Conservation (phyloP, 2,113 vertebrate species). For the Rhabdomys dilectus region DNA sequence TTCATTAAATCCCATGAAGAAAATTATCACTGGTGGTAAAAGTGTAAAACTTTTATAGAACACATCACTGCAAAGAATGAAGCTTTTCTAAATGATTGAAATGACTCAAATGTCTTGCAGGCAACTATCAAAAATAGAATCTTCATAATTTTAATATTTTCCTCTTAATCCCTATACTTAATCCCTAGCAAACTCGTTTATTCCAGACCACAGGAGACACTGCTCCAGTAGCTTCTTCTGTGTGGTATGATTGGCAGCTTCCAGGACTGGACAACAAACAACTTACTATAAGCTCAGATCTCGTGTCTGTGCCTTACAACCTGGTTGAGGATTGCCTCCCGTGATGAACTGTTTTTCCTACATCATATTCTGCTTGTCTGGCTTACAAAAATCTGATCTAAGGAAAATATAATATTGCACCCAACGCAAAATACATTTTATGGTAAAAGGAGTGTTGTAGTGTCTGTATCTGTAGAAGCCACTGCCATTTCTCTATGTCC, state of each 20-base stretch:
- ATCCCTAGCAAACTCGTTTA: neutral
- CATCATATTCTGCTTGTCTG: neutral
- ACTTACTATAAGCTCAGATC: neutral
- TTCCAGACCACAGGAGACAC: neutral
- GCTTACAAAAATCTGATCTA: neutral
- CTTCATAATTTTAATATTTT: neutral
- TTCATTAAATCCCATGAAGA: neutral
- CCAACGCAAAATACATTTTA: neutral
- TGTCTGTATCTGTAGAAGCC: neutral
- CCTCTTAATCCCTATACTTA: neutral
- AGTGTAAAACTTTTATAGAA: neutral
- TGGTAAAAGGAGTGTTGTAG: neutral
- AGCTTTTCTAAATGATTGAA: neutral
- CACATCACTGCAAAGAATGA: neutral
- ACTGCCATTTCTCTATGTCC: neutral
- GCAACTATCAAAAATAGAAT: neutral
- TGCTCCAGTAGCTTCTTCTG: accelerated
- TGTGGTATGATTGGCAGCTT: neutral
- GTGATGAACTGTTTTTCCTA: neutral
- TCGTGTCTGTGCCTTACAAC: neutral
- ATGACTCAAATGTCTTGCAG: neutral
- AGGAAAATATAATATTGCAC: neutral
- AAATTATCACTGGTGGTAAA: neutral
- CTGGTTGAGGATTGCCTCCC: neutral
- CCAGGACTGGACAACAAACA: neutral